phyloP scores from a whole-genome alignment of 2,113 vertebrate species.

The Saguinus imperator region DNA sequence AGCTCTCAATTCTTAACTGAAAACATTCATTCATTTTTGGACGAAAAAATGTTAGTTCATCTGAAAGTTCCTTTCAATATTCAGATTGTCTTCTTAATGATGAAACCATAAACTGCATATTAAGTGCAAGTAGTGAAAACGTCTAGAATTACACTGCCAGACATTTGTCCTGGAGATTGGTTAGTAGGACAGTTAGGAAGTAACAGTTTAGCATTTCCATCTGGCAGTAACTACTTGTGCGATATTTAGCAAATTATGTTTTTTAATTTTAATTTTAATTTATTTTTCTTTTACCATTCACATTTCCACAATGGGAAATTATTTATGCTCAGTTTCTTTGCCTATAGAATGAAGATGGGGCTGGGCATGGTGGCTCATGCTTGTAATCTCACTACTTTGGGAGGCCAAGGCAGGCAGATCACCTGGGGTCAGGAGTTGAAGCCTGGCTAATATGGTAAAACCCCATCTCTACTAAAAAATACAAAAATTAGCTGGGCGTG shows the following conservation, averaged over 20 bases:
- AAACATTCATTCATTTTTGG: neutral
- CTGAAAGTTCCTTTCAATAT: constrained; percentile 13
- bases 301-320: neutral
- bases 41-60: neutral
- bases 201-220: constrained; percentile 10
- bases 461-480: no score
- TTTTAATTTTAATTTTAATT: no score
- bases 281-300: no score
- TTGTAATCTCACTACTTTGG: no score
- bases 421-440: no score
- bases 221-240: neutral
- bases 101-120: neutral
- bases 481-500: no score
- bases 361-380: neutral
- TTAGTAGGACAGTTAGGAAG: neutral
- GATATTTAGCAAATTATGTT: constrained; percentile 28
- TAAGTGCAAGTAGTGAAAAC: neutral
- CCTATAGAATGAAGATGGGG: neutral
- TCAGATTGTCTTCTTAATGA: constrained; percentile 5
- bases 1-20: neutral
- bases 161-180: neutral
- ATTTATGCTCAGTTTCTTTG: constrained; percentile 38
- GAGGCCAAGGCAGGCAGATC: no score
- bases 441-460: no score
- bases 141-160: neutral